Percentiles rank a stretch among this genome's conserved stretches.
phyloP scores from a whole-genome alignment of 2,888 invertebrate species.

The Apamea epomidion region DNA sequence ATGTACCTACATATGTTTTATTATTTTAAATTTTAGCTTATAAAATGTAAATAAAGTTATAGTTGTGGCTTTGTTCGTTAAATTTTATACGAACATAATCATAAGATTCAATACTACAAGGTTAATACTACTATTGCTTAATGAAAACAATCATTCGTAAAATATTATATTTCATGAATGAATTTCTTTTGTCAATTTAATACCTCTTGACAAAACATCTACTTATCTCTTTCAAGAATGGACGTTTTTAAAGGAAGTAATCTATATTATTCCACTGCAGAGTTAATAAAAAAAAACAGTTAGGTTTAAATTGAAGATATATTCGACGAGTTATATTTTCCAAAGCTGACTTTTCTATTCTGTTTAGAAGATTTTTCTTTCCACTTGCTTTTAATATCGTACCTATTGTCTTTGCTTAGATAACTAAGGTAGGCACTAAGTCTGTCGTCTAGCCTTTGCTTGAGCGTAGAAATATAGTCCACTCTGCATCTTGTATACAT shows the following conservation, averaged over 20 bases:
- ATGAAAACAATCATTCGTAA: not conserved
- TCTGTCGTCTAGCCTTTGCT: conserved; percentile 3
- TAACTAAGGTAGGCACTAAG: conserved; percentile 2
- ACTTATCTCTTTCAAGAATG: not conserved
- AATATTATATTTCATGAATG: not conserved
- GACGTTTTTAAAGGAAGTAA: not conserved
- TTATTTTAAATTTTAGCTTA: no score
- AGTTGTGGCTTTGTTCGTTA: no score
- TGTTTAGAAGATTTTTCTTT: not conserved
- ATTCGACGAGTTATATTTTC: not conserved
- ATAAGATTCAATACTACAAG: not conserved
- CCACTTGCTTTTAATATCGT: not conserved
- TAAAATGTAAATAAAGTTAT: no score
- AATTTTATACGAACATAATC: not conserved
- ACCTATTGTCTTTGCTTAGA: conserved; percentile 5
- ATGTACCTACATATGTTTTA: no score
- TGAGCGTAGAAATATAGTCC: conserved; percentile 24
- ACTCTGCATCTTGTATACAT: conserved; percentile 26
- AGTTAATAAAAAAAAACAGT: not conserved
- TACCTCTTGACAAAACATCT: not conserved
- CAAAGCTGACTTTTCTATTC: not conserved
- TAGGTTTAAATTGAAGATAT: not conserved
- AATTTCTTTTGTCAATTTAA: not conserved
- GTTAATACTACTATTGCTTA: not conserved
- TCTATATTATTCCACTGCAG: not conserved